A percentile compares a stretch with the other conserved stretches of the same genome.
These are phyloP conservation scores for Zelleria hepariella DNA, from an alignment of 2,888 invertebrate species.

Conservation along the genomic window DNA sequence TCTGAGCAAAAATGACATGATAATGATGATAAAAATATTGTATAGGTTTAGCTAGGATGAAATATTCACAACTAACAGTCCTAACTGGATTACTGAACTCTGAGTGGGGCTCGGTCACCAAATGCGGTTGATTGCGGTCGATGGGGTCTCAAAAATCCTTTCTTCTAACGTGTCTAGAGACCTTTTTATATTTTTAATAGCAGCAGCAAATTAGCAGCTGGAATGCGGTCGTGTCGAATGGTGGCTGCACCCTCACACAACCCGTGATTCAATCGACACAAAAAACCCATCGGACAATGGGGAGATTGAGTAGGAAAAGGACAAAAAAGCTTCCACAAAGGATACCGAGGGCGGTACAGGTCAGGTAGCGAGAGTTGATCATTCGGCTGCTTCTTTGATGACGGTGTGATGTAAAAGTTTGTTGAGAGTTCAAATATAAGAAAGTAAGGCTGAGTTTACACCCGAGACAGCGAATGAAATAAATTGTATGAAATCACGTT, in stretches of 20 bases:
- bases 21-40: too few relatives aligned
- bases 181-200: slow-evolving; percentile 22
- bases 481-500: too few relatives aligned
- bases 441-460: too few relatives aligned
- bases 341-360: slow-evolving; percentile 48
- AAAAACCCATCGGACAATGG: slow-evolving; percentile 43
- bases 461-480: too few relatives aligned
- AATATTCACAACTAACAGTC: too few relatives aligned
- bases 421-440: background rate
- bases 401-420: background rate
- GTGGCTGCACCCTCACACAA: slow-evolving; percentile 59
- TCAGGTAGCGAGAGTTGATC: slow-evolving; percentile 50
- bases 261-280: slow-evolving; percentile 58
- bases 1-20: too few relatives aligned
- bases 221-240: slow-evolving; percentile 61
- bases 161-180: background rate
- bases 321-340: slow-evolving; percentile 41
- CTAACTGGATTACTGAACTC: too few relatives aligned
- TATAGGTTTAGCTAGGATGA: too few relatives aligned
- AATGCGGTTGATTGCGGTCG: too few relatives aligned
- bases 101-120: too few relatives aligned
- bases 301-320: slow-evolving; percentile 24
- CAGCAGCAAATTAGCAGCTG: slow-evolving; percentile 52
- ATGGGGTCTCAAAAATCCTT: too few relatives aligned
- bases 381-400: background rate